phyloP scores from a whole-genome alignment of 1,140 invertebrate genomes.

The Pissodes strobi region DNA sequence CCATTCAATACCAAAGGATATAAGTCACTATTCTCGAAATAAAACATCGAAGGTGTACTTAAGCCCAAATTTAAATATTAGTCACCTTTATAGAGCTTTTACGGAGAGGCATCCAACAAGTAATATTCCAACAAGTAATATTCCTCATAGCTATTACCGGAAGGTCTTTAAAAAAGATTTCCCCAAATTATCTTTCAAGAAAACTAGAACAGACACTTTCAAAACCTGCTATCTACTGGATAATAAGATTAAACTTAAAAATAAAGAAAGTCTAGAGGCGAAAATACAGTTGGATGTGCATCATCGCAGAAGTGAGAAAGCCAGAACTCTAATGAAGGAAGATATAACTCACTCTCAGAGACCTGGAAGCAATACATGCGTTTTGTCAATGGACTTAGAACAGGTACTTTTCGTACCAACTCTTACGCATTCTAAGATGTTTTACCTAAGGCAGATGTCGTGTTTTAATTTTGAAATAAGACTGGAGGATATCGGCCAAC shows the following conservation, averaged over 20 bases:
- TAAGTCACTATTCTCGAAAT: slow-evolving; percentile 12
- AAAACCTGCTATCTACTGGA: too few species aligned
- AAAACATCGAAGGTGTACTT: slow-evolving; percentile 18
- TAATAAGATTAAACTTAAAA: too few species aligned
- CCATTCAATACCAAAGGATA: slow-evolving; percentile 10
- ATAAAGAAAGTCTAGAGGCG: too few species aligned
- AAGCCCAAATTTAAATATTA: slow-evolving; percentile 18
- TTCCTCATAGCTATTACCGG: slow-evolving; percentile 11
- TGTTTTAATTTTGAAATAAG: slow-evolving; percentile 26
- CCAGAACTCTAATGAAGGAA: slow-evolving; percentile 7
- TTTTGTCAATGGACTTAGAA: slow-evolving; percentile 16
- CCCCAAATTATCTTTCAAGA: too few species aligned
- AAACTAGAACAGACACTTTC: too few species aligned
- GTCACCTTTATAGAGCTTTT: slow-evolving; percentile 14
- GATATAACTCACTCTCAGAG: slow-evolving; percentile 1
- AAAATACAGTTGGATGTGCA: slow-evolving; percentile 1
- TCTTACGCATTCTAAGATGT: slow-evolving; percentile 24
- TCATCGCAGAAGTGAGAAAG: slow-evolving; percentile 3
- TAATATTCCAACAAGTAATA: not conserved
- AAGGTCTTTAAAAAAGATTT: slow-evolving; percentile 10
- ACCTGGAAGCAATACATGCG: slow-evolving; percentile 7
- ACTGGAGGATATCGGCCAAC: not conserved
- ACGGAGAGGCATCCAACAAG: not conserved
- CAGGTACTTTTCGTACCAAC: slow-evolving; percentile 20
- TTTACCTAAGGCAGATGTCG: slow-evolving; percentile 23